Percentiles rank a stretch among this genome's conserved stretches.
Evolutionary conservation across 2,113 vertebrate species (phyloP).

Genomic region (Chrysemys picta): DNA sequence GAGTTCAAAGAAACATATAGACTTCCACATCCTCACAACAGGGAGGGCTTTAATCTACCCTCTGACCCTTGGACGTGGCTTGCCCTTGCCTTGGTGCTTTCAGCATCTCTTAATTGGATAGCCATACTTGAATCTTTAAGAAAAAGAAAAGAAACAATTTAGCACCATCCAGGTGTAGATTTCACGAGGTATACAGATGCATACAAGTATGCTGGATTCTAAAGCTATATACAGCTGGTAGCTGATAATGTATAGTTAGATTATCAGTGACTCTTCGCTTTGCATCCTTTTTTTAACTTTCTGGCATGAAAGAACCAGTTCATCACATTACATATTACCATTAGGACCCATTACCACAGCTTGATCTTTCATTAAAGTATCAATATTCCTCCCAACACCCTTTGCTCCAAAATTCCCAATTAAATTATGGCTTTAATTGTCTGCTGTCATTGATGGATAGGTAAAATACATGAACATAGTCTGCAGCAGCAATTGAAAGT

Average conservation of each 20-base stretch:
- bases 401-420: constrained; percentile 54
- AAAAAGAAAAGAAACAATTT: background rate
- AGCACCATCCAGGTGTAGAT: background rate
- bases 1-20: background rate
- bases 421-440: constrained; percentile 74
- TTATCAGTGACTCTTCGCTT: background rate
- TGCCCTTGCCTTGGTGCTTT: background rate
- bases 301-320: constrained; percentile 25
- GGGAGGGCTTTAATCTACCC: background rate
- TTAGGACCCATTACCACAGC: constrained; percentile 60
- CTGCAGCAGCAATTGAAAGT: constrained; percentile 14
- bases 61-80: background rate
- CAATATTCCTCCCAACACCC: constrained; percentile 64
- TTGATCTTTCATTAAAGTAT: constrained; percentile 69
- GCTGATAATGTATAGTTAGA: constrained; percentile 7
- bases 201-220: background rate
- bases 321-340: constrained; percentile 30
- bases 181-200: constrained; percentile 24
- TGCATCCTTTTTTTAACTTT: constrained; percentile 15
- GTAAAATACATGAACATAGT: background rate
- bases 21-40: background rate
- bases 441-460: constrained; percentile 61
- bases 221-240: background rate
- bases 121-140: background rate
- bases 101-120: background rate